These are phyloP conservation scores for Manis crassicaudata DNA, from an alignment of 2,797 vertebrate species.

Conservation along the genomic window DNA sequence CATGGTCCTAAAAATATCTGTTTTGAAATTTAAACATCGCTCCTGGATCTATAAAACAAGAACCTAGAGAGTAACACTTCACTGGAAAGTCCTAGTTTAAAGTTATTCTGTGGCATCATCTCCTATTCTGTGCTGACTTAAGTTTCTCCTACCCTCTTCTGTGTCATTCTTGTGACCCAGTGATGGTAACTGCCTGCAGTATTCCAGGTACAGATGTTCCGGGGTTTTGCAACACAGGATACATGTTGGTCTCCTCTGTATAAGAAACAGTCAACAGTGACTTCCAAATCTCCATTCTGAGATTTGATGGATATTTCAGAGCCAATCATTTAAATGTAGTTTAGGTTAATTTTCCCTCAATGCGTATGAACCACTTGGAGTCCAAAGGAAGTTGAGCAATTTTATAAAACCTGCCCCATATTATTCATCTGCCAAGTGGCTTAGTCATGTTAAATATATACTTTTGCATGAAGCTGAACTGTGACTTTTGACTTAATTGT, in stretches of 20 bases:
- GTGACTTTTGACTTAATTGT: slow-evolving; percentile 27
- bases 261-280: slow-evolving; percentile 24
- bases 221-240: not conserved
- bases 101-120: not conserved
- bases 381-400: slow-evolving; percentile 54
- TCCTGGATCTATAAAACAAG: not conserved
- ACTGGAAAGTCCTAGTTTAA: not conserved
- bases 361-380: slow-evolving; percentile 29
- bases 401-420: not conserved
- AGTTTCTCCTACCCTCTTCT: not conserved
- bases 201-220: slow-evolving; percentile 36
- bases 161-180: not conserved
- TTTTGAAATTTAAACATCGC: not conserved
- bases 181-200: not conserved
- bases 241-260: not conserved
- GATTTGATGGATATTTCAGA: slow-evolving; percentile 36
- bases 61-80: not conserved
- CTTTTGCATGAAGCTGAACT: not conserved
- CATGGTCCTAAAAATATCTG: not conserved
- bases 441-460: slow-evolving; percentile 48
- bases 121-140: not conserved
- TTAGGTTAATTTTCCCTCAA: slow-evolving; percentile 58
- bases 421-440: slow-evolving; percentile 34
- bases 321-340: slow-evolving; percentile 52
- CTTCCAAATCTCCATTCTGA: slow-evolving; percentile 28